Evolutionary conservation across 2,888 invertebrate genomes (phyloP), one percentile per base, ranked within the genome.

Genomic region (Odiellus spinosus): DNA sequence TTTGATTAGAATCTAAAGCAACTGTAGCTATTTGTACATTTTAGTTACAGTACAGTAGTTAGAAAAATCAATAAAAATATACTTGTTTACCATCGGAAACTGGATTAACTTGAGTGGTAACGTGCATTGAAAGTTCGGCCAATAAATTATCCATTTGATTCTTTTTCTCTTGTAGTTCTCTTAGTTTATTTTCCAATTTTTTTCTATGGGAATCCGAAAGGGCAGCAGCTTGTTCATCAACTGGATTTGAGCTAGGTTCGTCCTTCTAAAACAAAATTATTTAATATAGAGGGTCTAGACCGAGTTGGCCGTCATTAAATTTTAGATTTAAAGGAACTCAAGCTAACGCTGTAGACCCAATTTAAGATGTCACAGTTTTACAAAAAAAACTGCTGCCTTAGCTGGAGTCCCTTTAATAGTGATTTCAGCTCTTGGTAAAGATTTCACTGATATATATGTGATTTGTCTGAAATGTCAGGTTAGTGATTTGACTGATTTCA

Each of bases 141-240:
- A 48, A 33, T 10, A 50, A 18, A 17, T 40, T 38, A 44, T 50
- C 50, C 32, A 47, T 50, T 12, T 44, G 20, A 39, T 50, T 50
- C 18, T 50, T 45, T 40, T 50, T 45, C 19, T 47, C 48, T 34
- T 48, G 47, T 2, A 50, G 43, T 40, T 47, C 50, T 20, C 40
- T 26, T 18, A 50, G 18, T 20, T 47, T 50, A 20, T 50, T 50
- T 33, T 50, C 47, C 2, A 50, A 34, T 15, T 48, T 50, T 42
- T 45, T 45, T 15, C 48, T 42, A 14, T 50, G 47, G 32, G 34
- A 46, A 12, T 48, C 45, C 42, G 45, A 42, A 26, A 42, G 43
- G 33, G 47, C 45, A 18, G 42, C 44, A 43, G 34, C 18, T 5
- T 45, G 36, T 20, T 42, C 50, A 15, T 36, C 38, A 36, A 36